Evolutionary conservation across 2,113 vertebrate genomes (phyloP).

Genomic region (Petaurus breviceps): DNA sequence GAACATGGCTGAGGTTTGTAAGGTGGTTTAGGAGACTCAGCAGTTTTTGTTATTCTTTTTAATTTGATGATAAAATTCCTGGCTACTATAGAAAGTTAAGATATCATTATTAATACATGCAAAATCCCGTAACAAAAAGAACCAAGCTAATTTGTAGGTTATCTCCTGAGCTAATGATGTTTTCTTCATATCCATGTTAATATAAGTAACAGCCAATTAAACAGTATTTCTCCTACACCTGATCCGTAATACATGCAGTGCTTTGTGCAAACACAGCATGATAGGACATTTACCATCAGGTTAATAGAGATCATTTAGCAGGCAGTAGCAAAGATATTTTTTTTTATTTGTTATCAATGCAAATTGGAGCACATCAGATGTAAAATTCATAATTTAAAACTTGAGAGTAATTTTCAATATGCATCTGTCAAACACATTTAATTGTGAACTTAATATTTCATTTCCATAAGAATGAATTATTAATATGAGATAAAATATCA

Average conservation of each 20-base stretch:
- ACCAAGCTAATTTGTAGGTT: constrained; percentile 54
- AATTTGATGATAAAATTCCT: constrained; percentile 35
- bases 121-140: constrained; percentile 4
- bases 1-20: neutral
- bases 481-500: constrained; percentile 55
- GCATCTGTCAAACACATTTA: constrained; percentile 67
- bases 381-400: constrained; percentile 73
- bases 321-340: neutral
- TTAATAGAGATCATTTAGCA: constrained; percentile 69
- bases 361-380: constrained; percentile 66
- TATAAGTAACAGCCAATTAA: constrained; percentile 70
- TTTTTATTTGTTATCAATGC: constrained; percentile 70
- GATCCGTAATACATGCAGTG: constrained; percentile 51
- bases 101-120: constrained; percentile 42
- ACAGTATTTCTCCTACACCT: constrained; percentile 39
- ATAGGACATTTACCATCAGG: constrained; percentile 58
- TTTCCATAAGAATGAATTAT: constrained; percentile 72
- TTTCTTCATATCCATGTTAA: constrained; percentile 59
- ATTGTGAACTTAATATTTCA: constrained; percentile 74
- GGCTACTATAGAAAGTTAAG: constrained; percentile 9
- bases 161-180: constrained; percentile 66
- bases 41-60: constrained; percentile 38
- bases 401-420: constrained; percentile 70
- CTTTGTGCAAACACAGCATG: constrained; percentile 69
- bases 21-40: neutral